phyloP scores from a whole-genome alignment of 2,113 vertebrate species.

The Coracopsis vasa region DNA sequence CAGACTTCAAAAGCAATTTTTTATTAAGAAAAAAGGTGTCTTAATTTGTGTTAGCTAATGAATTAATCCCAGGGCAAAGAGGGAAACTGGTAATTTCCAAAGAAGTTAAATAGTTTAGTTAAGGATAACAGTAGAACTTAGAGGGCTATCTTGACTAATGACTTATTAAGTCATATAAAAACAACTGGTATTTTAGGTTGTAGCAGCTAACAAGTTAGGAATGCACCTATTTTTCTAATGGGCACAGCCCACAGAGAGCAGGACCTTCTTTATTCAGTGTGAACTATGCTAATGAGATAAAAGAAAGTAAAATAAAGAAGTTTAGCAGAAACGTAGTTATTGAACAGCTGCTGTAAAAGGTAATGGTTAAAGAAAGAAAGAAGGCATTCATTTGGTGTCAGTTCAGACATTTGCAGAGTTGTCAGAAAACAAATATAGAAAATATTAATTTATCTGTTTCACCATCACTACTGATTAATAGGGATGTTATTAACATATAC shows the following conservation, averaged over 20 bases:
- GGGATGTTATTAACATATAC: constrained; percentile 74
- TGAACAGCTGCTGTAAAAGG: constrained; percentile 9
- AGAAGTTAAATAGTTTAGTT: not conserved
- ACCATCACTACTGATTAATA: constrained; percentile 65
- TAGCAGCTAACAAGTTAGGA: not conserved
- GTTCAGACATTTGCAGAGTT: constrained; percentile 45
- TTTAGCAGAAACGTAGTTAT: not conserved
- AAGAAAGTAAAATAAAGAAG: not conserved
- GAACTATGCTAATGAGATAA: not conserved
- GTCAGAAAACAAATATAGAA: constrained; percentile 61
- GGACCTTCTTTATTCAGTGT: constrained; percentile 2
- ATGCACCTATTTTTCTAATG: not conserved
- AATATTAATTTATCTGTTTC: constrained; percentile 72
- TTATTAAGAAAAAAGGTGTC: constrained; percentile 6
- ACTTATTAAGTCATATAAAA: not conserved
- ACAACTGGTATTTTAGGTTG: not conserved
- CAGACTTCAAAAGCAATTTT: not conserved
- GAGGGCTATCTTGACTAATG: not conserved
- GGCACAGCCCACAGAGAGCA: not conserved
- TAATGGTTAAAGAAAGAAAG: constrained; percentile 5
- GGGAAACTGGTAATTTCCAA: not conserved
- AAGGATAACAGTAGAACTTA: not conserved
- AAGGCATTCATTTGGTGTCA: constrained; percentile 18
- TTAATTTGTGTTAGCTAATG: not conserved
- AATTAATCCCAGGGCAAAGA: constrained; percentile 14